These are phyloP conservation scores for Drosophila buzzatii DNA, from an alignment of 2,888 invertebrate genomes.

Conservation along the genomic window DNA sequence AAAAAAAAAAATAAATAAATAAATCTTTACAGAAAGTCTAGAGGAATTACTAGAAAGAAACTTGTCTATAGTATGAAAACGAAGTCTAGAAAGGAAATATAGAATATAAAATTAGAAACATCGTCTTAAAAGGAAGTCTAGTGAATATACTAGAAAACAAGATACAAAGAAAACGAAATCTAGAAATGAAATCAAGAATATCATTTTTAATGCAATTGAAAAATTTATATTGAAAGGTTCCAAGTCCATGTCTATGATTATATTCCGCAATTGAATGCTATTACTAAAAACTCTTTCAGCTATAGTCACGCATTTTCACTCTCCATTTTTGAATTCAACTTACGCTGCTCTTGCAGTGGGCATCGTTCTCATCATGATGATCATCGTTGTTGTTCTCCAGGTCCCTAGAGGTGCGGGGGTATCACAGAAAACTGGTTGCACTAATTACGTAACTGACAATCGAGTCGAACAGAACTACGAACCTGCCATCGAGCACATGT, in stretches of 20 bases:
- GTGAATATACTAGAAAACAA: no score
- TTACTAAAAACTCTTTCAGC: not conserved
- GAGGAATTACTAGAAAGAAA: no score
- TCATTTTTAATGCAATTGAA: no score
- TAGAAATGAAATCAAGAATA: not conserved
- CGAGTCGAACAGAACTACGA: constrained; percentile 68
- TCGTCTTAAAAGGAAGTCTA: no score
- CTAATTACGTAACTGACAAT: constrained; percentile 79
- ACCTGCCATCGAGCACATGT: constrained; percentile 82
- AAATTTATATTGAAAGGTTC: no score
- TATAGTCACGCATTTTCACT: not conserved
- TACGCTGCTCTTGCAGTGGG: constrained; percentile 69
- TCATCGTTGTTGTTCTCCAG: constrained; percentile 83
- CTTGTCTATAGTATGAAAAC: no score
- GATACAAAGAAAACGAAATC: no score
- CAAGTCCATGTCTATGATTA: no score
- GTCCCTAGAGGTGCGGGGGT: constrained; percentile 74
- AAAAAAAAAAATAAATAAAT: no score
- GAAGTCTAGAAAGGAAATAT: no score
- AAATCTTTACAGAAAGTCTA: no score
- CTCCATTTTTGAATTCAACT: not conserved
- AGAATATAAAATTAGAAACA: no score
- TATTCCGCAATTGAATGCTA: not conserved
- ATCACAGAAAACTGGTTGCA: constrained; percentile 80
- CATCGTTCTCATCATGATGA: constrained; percentile 81